These are phyloP conservation scores for Drosophila leontia DNA, from an alignment of 1,140 invertebrate species.

Conservation along the genomic window DNA sequence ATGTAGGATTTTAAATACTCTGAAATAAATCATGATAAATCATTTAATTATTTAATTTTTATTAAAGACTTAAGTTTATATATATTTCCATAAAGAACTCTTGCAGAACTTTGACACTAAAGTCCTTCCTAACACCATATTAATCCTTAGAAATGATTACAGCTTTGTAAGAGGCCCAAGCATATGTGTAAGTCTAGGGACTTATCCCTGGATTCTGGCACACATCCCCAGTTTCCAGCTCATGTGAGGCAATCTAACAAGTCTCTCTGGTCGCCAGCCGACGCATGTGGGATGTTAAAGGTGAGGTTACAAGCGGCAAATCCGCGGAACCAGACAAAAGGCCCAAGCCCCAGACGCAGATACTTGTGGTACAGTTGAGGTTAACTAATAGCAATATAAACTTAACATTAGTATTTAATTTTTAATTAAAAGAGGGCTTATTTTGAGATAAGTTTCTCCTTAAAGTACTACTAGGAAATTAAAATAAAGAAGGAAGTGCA, in stretches of 20 bases:
- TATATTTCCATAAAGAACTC: background rate
- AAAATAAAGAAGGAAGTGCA: too few species aligned
- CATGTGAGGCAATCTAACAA: conserved; percentile 55
- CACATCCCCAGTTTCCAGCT: conserved; percentile 27
- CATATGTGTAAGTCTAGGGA: conserved; percentile 5
- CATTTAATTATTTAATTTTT: background rate
- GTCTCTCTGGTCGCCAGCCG: conserved; percentile 61
- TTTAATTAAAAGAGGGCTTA: background rate
- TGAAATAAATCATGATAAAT: background rate
- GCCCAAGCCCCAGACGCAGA: conserved; percentile 56
- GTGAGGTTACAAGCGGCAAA: conserved; percentile 76
- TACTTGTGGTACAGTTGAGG: background rate
- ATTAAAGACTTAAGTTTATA: too few species aligned
- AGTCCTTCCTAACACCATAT: background rate
- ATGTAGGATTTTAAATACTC: conserved; percentile 8
- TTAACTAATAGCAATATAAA: background rate
- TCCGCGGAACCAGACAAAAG: conserved; percentile 42
- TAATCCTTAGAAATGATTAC: too few species aligned
- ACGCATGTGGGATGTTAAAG: conserved; percentile 84
- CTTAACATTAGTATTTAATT: background rate
- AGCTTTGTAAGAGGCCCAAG: background rate
- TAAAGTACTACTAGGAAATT: too few species aligned
- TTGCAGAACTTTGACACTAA: background rate
- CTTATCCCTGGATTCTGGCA: background rate
- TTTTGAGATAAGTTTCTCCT: too few species aligned